These are phyloP conservation scores for Epinephelus awoara DNA, from an alignment of 2,797 vertebrate species.

Conservation along the genomic window DNA sequence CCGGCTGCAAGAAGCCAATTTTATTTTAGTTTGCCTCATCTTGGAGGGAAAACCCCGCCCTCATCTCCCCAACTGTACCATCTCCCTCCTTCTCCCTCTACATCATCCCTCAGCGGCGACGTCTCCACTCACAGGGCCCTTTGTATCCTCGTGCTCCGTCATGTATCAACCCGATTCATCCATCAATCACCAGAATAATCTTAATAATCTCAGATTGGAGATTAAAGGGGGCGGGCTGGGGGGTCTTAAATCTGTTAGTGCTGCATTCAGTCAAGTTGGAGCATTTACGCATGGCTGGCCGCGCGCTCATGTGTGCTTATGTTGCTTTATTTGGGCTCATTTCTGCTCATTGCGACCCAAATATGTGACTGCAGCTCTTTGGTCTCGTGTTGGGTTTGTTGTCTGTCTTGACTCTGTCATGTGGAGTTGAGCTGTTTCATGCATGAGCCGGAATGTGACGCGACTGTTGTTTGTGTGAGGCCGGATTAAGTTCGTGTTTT, in stretches of 20 bases:
- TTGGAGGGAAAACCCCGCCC: constrained; percentile 80
- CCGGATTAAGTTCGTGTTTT: constrained; percentile 69
- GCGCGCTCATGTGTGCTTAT: constrained; percentile 37
- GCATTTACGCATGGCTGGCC: constrained; percentile 49
- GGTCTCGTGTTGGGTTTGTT: not conserved
- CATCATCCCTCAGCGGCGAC: constrained; percentile 67
- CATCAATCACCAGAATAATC: constrained; percentile 28
- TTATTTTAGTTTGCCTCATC: constrained; percentile 68
- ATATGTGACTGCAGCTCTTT: constrained; percentile 7
- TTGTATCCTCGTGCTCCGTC: constrained; percentile 52
- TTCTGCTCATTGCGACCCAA: constrained; percentile 26
- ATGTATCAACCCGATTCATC: constrained; percentile 10
- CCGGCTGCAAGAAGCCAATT: constrained; percentile 48
- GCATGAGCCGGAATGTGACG: constrained; percentile 28
- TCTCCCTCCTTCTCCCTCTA: constrained; percentile 43
- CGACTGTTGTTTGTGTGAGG: constrained; percentile 22
- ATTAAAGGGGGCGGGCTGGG: constrained; percentile 25
- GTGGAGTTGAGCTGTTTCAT: constrained; percentile 2
- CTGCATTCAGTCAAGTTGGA: constrained; percentile 12
- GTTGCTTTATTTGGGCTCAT: constrained; percentile 13
- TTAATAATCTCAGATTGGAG: constrained; percentile 35
- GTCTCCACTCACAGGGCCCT: constrained; percentile 71
- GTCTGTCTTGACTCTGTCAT: not conserved
- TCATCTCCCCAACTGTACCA: constrained; percentile 50
- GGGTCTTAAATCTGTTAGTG: constrained; percentile 28